Percentiles rank a stretch among this genome's conserved stretches.
Evolutionary conservation across 2,113 vertebrate genomes (phyloP).

Genomic region (Maccullochella peelii): DNA sequence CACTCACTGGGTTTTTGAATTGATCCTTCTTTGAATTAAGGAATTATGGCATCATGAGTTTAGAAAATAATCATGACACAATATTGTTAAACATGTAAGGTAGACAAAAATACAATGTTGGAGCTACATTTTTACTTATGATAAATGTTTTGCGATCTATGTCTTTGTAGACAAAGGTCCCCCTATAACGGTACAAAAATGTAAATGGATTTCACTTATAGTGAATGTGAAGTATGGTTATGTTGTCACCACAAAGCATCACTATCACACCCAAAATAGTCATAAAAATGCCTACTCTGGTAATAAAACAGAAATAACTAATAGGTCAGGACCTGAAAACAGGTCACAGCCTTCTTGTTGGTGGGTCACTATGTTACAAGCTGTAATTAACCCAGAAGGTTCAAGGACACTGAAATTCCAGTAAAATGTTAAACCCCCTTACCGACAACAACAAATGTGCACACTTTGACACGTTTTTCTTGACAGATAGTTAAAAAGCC

Average conservation of each 20-base stretch:
- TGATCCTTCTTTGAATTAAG: background rate
- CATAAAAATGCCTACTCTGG: conserved; percentile 12
- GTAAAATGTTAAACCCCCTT: conserved; percentile 12
- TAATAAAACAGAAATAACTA: conserved; percentile 19
- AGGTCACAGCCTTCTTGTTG: conserved; percentile 17
- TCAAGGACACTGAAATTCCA: conserved; percentile 30
- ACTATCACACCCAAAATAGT: conserved; percentile 8
- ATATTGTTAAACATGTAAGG: background rate
- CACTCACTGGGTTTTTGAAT: background rate
- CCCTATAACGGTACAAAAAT: background rate
- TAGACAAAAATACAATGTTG: background rate
- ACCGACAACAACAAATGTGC: background rate
- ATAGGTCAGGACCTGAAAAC: background rate
- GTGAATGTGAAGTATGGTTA: background rate
- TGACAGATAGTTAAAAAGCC: background rate
- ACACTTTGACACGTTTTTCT: background rate
- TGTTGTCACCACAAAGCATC: background rate
- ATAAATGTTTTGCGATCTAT: background rate
- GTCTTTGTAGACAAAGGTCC: background rate
- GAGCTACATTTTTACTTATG: background rate
- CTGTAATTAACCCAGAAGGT: conserved; percentile 8
- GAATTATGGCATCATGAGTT: background rate
- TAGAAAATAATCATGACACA: background rate
- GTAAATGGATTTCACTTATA: conserved; percentile 14
- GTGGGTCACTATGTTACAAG: conserved; percentile 7